Percentiles rank a stretch among this genome's conserved stretches.
These are phyloP conservation scores for Orthosia cruda DNA, from an alignment of 2,888 invertebrate genomes.

Conservation along the genomic window DNA sequence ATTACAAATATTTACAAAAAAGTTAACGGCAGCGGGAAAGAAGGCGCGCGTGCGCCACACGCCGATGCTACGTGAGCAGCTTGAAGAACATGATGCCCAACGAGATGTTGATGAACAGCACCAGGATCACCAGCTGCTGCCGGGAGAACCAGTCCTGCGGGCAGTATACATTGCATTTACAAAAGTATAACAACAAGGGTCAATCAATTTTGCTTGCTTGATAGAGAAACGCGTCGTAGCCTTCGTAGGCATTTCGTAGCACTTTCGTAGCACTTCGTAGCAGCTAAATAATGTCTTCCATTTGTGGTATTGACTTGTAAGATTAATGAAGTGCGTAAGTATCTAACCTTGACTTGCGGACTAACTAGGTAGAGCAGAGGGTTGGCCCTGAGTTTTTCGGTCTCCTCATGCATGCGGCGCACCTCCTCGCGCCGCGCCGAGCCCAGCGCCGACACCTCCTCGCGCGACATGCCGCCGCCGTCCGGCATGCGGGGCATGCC, in stretches of 20 bases:
- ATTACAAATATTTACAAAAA: constrained; percentile 85
- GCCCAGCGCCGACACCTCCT: constrained; percentile 98
- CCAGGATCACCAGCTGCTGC: constrained; percentile 98
- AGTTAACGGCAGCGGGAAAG: constrained; percentile 71
- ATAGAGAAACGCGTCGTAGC: constrained; percentile 11
- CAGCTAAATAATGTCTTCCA: background rate
- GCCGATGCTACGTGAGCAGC: constrained; percentile 97
- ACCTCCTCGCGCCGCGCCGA: constrained; percentile 98
- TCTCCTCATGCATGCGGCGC: constrained; percentile 97
- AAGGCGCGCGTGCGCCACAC: constrained; percentile 86
- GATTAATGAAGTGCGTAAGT: background rate
- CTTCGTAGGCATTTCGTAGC: constrained; percentile 56
- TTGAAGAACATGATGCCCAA: constrained; percentile 99
- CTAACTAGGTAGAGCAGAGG: constrained; percentile 98
- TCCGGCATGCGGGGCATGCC: constrained; percentile 95
- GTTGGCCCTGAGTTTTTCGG: constrained; percentile 98
- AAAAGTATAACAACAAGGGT: background rate
- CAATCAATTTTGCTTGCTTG: background rate
- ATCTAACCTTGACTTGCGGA: constrained; percentile 98
- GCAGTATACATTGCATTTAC: constrained; percentile 46
- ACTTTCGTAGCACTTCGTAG: constrained; percentile 48
- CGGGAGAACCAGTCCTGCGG: constrained; percentile 98
- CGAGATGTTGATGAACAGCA: constrained; percentile 98
- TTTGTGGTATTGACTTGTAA: background rate
- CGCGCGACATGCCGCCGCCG: constrained; percentile 96